Percentiles rank a stretch among this genome's conserved stretches.
These are phyloP conservation scores for Halyomorpha halys DNA, from an alignment of 1,140 invertebrate species.

Conservation along the genomic window DNA sequence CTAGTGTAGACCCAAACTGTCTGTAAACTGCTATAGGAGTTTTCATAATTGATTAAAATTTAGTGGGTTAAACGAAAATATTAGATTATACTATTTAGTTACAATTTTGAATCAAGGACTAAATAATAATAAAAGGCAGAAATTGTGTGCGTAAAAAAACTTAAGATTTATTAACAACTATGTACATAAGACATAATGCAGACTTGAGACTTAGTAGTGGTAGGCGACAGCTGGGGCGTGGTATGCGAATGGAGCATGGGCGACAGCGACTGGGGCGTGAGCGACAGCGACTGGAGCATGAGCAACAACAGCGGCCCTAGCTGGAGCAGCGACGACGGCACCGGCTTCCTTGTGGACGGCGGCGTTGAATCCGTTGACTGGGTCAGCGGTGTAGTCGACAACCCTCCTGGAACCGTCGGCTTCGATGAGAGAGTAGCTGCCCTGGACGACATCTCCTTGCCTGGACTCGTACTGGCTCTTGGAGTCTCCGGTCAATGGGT, in stretches of 20 bases:
- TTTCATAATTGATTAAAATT: too few species aligned
- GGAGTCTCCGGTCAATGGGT: conserved; percentile 45
- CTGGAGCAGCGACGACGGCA: conserved; percentile 11
- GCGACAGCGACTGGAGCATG: neutral
- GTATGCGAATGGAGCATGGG: conserved; percentile 1
- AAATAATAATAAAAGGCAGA: too few species aligned
- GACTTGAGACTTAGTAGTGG: neutral
- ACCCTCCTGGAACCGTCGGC: conserved; percentile 38
- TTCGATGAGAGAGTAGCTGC: conserved; percentile 35
- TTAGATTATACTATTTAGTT: too few species aligned
- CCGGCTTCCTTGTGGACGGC: conserved; percentile 32
- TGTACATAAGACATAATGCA: too few species aligned
- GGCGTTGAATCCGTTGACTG: conserved; percentile 38
- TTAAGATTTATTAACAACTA: too few species aligned
- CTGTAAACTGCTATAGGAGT: too few species aligned
- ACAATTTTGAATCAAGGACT: too few species aligned
- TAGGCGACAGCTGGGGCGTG: neutral
- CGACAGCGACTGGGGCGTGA: conserved; percentile 38
- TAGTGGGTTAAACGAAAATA: too few species aligned
- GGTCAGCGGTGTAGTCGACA: conserved; percentile 37
- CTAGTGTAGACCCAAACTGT: too few species aligned
- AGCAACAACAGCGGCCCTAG: too few species aligned
- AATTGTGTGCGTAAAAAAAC: too few species aligned
- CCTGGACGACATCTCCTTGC: conserved; percentile 44
- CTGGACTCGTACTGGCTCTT: conserved; percentile 48